phyloP scores from a whole-genome alignment of 2,113 vertebrate species.

The Pseudorasbora parva region DNA sequence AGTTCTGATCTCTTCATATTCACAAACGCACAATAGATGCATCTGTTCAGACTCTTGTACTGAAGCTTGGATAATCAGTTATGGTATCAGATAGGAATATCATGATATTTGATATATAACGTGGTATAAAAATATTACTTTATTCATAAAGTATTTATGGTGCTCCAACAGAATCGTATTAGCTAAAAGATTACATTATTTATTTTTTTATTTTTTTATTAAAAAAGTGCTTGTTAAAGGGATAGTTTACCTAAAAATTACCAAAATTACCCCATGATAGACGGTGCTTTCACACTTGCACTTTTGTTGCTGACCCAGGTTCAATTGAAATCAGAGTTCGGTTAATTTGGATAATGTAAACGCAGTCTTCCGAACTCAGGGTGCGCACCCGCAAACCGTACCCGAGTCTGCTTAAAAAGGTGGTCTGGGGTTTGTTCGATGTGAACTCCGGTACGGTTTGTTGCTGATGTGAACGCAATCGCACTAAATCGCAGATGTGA shows the following conservation, averaged over 20 bases:
- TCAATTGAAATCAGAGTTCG: too few species aligned
- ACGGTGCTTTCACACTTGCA: too few species aligned
- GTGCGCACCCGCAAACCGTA: too few species aligned
- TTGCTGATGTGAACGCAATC: too few species aligned
- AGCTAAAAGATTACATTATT: neutral
- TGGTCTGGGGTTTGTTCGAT: too few species aligned
- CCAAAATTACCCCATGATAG: neutral
- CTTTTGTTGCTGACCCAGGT: too few species aligned
- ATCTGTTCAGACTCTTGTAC: neutral
- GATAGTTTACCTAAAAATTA: neutral
- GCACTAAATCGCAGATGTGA: too few species aligned
- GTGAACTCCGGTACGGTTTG: too few species aligned
- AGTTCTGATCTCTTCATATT: conserved; percentile 11
- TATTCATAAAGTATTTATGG: neutral
- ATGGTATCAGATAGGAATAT: neutral
- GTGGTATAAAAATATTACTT: neutral
- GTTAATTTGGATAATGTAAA: too few species aligned
- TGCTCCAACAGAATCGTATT: neutral
- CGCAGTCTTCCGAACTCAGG: too few species aligned
- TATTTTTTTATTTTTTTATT: too few species aligned
- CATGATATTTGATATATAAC: neutral
- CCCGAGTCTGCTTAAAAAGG: too few species aligned
- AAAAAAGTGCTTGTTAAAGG: neutral
- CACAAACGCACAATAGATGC: neutral
- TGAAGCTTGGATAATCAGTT: neutral